Evolutionary conservation across 2,888 invertebrate genomes (phyloP).

Genomic region (Chrysolina americana): DNA sequence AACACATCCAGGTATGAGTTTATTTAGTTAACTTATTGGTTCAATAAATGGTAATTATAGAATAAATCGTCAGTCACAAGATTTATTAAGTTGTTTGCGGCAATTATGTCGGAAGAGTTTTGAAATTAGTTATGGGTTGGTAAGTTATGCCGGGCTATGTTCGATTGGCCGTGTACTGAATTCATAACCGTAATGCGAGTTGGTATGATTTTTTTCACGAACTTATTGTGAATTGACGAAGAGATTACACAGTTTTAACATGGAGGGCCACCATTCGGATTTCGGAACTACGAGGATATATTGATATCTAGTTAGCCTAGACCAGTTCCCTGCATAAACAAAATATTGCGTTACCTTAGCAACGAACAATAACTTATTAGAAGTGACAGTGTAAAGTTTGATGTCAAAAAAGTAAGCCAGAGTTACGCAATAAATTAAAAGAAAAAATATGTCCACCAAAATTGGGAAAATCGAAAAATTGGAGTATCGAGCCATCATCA

Average conservation of each 20-base stretch:
- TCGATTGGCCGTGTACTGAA: not conserved
- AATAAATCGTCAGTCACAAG: slow-evolving; percentile 49
- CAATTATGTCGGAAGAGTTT: slow-evolving; percentile 45
- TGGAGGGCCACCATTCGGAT: too few relatives aligned
- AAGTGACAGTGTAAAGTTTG: too few relatives aligned
- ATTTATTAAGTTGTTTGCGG: slow-evolving; percentile 47
- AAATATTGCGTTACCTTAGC: too few relatives aligned
- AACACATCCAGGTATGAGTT: slow-evolving; percentile 49
- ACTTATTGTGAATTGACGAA: not conserved
- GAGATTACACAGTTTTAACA: not conserved
- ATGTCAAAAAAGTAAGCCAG: too few relatives aligned
- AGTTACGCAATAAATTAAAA: too few relatives aligned
- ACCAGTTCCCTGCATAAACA: too few relatives aligned
- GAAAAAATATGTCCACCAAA: too few relatives aligned
- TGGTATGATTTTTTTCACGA: not conserved
- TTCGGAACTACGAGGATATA: too few relatives aligned
- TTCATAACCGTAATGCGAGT: slow-evolving; percentile 21
- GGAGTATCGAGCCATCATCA: too few relatives aligned
- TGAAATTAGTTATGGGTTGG: slow-evolving; percentile 39
- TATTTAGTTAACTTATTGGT: slow-evolving; percentile 51
- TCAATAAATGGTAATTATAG: slow-evolving; percentile 50
- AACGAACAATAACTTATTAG: too few relatives aligned
- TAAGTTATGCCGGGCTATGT: slow-evolving; percentile 18
- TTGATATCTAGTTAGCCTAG: too few relatives aligned
- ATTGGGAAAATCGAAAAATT: too few relatives aligned